A percentile compares a stretch with the other conserved stretches of the same genome.
These are phyloP conservation scores for Torymus tubicola DNA, from an alignment of 2,888 invertebrate genomes.

Conservation along the genomic window DNA sequence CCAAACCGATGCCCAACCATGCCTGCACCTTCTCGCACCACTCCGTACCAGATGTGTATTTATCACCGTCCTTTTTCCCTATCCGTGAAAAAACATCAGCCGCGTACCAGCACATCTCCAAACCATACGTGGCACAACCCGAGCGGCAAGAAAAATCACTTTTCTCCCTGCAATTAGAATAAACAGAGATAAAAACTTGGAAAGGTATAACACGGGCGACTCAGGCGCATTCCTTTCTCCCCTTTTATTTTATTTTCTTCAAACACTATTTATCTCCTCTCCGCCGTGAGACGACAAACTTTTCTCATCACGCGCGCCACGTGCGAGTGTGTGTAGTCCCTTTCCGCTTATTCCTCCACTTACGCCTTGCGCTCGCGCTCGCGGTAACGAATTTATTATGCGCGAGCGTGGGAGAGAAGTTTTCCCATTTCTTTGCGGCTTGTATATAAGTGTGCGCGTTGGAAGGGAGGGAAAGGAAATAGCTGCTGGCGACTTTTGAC, in stretches of 20 bases:
- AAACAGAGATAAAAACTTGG: conserved; percentile 25
- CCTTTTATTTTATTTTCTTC: background rate
- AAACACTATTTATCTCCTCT: conserved; percentile 39
- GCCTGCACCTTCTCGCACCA: no score
- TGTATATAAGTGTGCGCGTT: no score
- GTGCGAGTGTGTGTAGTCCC: conserved; percentile 30
- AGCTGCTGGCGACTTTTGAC: conserved; percentile 21
- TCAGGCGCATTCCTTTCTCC: background rate
- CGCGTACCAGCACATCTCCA: no score
- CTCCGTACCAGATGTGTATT: no score
- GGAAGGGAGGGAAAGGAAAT: background rate
- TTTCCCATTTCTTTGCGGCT: conserved; percentile 42
- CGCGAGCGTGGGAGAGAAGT: conserved; percentile 24
- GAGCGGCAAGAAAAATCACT: conserved; percentile 8
- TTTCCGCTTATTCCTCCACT: conserved; percentile 17
- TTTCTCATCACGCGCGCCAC: conserved; percentile 46
- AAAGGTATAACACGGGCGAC: background rate
- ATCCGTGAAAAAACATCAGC: no score
- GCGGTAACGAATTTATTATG: conserved; percentile 47
- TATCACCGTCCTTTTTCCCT: no score
- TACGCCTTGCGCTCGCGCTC: background rate
- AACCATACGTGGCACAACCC: no score
- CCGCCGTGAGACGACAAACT: conserved; percentile 23
- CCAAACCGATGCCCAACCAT: no score
- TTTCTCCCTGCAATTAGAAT: conserved; percentile 22